A percentile compares a stretch with the other conserved stretches of the same genome.
Evolutionary conservation across 2,888 invertebrate species (phyloP).

Genomic region (Brachypalpus laphriformis): DNA sequence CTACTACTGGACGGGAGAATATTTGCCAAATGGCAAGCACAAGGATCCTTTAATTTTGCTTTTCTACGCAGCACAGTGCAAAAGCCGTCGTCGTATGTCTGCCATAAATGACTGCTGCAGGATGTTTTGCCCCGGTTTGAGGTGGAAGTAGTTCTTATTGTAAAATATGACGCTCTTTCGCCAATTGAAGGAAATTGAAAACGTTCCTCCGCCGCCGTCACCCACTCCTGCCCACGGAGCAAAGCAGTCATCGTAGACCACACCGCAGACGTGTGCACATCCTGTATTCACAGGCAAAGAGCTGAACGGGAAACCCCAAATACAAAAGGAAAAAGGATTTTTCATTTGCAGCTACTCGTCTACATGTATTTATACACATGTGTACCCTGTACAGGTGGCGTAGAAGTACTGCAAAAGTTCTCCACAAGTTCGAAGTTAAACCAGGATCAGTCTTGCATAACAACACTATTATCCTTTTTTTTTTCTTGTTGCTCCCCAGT

Average conservation of each 20-base stretch:
- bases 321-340: slow-evolving; percentile 68
- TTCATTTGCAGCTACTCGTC: slow-evolving; percentile 61
- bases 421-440: slow-evolving; percentile 72
- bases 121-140: slow-evolving; percentile 54
- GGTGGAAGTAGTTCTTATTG: slow-evolving; percentile 63
- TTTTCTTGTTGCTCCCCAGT: neutral
- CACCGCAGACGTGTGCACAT: slow-evolving; percentile 73
- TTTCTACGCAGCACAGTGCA: slow-evolving; percentile 46
- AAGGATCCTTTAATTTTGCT: slow-evolving; percentile 62
- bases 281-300: slow-evolving; percentile 60
- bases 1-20: slow-evolving; percentile 32
- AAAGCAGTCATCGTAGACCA: slow-evolving; percentile 63
- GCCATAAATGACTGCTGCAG: slow-evolving; percentile 69
- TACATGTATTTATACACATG: slow-evolving; percentile 5
- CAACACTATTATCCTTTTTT: slow-evolving; percentile 72
- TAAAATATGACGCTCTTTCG: slow-evolving; percentile 72
- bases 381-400: slow-evolving; percentile 24
- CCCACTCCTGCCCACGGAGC: neutral
- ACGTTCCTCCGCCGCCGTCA: slow-evolving; percentile 8
- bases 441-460: slow-evolving; percentile 74
- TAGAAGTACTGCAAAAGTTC: slow-evolving; percentile 55
- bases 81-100: slow-evolving; percentile 45
- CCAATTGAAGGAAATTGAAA: slow-evolving; percentile 74
- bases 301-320: slow-evolving; percentile 54
- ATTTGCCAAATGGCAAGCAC: slow-evolving; percentile 67